Conservation (phyloP, 1,140 invertebrate genomes). For the Drosophila ambigua region DNA sequence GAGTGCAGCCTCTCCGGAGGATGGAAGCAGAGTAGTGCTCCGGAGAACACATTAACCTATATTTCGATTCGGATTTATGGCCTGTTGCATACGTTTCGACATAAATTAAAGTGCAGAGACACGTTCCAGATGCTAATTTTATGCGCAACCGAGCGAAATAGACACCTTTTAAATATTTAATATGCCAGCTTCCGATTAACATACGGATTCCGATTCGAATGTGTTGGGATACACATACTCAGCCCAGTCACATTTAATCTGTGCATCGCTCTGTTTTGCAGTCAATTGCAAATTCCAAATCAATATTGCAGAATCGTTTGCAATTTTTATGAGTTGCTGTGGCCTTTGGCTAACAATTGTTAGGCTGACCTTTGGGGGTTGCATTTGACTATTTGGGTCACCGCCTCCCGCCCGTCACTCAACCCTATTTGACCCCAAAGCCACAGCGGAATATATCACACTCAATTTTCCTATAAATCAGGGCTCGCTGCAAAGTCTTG, state of each 20-base stretch:
- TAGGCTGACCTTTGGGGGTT: too few relatives aligned
- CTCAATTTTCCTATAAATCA: slow-evolving; percentile 72
- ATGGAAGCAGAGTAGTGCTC: neutral
- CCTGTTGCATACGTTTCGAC: slow-evolving; percentile 20
- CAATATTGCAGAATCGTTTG: slow-evolving; percentile 12
- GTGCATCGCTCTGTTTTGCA: slow-evolving; percentile 7
- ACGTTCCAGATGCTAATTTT: slow-evolving; percentile 11
- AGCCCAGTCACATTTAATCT: slow-evolving; percentile 18
- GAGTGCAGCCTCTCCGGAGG: neutral
- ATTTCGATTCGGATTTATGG: slow-evolving; percentile 41
- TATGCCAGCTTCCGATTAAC: slow-evolving; percentile 16
- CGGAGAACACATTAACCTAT: slow-evolving; percentile 43
- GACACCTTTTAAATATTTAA: slow-evolving; percentile 32
- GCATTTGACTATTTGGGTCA: slow-evolving; percentile 9
- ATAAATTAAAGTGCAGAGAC: slow-evolving; percentile 10
- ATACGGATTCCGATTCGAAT: neutral
- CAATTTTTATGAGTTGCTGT: slow-evolving; percentile 29
- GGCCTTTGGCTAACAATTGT: too few relatives aligned
- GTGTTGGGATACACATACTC: slow-evolving; percentile 12
- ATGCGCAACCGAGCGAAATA: neutral
- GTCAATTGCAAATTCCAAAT: slow-evolving; percentile 12
- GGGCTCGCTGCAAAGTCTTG: slow-evolving; percentile 47
- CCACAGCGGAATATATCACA: slow-evolving; percentile 21
- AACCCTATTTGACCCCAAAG: slow-evolving; percentile 20
- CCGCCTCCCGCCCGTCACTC: slow-evolving; percentile 13